These are phyloP conservation scores for Gallinago jamesoni DNA, from an alignment of 2,113 vertebrate species.

Conservation along the genomic window DNA sequence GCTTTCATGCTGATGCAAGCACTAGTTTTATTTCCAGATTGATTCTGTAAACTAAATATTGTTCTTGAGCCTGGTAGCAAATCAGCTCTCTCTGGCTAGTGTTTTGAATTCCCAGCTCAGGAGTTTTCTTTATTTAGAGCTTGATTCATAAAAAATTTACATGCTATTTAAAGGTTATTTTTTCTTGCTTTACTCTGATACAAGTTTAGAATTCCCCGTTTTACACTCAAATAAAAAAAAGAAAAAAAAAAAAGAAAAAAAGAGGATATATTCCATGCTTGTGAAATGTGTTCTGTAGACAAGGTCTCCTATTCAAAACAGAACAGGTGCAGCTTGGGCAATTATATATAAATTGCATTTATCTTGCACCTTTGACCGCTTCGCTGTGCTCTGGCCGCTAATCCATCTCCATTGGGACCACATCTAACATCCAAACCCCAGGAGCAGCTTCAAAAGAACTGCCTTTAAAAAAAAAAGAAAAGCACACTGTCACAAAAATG, in stretches of 20 bases:
- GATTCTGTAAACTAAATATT: conserved; percentile 72
- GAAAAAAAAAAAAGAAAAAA: neutral
- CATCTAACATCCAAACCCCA: conserved; percentile 48
- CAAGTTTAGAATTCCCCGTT: conserved; percentile 55
- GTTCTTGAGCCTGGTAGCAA: conserved; percentile 67
- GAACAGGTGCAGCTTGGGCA: conserved; percentile 64
- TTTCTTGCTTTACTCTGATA: conserved; percentile 54
- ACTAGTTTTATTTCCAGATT: conserved; percentile 69
- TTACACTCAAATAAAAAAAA: conserved; percentile 47
- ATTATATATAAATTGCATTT: conserved; percentile 70
- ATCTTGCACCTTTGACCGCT: conserved; percentile 60
- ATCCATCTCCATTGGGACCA: conserved; percentile 47
- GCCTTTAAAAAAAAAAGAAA: conserved; percentile 18
- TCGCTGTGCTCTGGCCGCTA: conserved; percentile 38
- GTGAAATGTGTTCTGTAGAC: conserved; percentile 30
- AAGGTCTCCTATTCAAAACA: conserved; percentile 31
- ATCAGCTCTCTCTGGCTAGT: conserved; percentile 57
- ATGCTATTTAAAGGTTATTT: conserved; percentile 66
- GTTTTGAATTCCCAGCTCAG: conserved; percentile 67
- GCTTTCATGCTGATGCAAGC: conserved; percentile 67
- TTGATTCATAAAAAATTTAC: conserved; percentile 74
- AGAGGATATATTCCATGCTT: neutral
- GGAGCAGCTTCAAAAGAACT: conserved; percentile 42
- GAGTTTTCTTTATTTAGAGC: conserved; percentile 71
- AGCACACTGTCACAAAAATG: conserved; percentile 32